Percentiles rank a stretch among this genome's conserved stretches.
phyloP scores from a whole-genome alignment of 2,113 vertebrate species.

The Sinocyclocheilus anophthalmus region DNA sequence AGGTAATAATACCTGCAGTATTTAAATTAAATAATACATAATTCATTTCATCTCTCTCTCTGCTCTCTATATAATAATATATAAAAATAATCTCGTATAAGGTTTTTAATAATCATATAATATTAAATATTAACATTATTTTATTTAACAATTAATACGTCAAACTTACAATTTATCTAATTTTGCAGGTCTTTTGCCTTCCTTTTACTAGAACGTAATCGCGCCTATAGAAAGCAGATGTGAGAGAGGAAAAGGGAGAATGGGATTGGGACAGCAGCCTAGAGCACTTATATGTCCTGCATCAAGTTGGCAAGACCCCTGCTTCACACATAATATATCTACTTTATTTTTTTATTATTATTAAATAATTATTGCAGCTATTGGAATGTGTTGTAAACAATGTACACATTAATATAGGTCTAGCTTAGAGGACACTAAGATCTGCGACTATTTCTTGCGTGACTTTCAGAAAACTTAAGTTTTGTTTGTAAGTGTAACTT shows the following conservation, averaged over 20 bases:
- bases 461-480: neutral
- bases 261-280: neutral
- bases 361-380: neutral
- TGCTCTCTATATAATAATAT: neutral
- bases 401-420: neutral
- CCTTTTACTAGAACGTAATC: neutral
- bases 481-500: slow-evolving; percentile 1
- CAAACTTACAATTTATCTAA: neutral
- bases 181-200: neutral
- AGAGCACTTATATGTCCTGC: neutral
- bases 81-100: too few species aligned
- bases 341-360: neutral
- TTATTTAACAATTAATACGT: too few species aligned
- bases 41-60: too few species aligned
- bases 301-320: too few species aligned
- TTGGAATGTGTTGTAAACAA: slow-evolving; percentile 3
- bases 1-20: neutral
- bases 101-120: too few species aligned
- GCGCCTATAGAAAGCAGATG: neutral
- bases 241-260: neutral
- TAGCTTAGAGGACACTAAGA: neutral
- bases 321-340: neutral
- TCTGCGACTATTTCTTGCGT: neutral
- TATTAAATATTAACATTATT: too few species aligned
- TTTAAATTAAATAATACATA: neutral